A percentile compares a stretch with the other conserved stretches of the same genome.
Conservation (phyloP, 2,797 vertebrate species). For the Macropodus opercularis region DNA sequence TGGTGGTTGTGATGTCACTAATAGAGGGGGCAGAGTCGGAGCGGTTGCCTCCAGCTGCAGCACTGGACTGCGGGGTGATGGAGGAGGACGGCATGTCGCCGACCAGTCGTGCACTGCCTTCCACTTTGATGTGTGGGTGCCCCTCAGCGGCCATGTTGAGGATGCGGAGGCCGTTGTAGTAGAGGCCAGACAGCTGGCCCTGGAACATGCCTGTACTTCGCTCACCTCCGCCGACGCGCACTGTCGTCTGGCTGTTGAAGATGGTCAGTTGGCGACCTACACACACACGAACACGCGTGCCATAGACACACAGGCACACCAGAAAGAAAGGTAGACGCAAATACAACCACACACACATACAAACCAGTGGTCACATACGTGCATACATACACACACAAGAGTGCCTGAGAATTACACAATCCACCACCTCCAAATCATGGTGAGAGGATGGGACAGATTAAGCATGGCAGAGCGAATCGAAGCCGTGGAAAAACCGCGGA, state of each 20-base stretch:
- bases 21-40: conserved; percentile 95
- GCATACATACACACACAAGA: conserved; percentile 69
- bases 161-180: conserved; percentile 99
- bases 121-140: conserved; percentile 94
- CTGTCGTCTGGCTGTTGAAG: conserved; percentile 99
- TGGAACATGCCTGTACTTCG: conserved; percentile 91
- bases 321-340: conserved; percentile 87
- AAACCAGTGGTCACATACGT: conserved; percentile 66
- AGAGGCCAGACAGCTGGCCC: conserved; percentile 98
- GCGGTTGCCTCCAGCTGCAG: conserved; percentile 95
- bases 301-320: conserved; percentile 64
- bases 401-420: conserved; percentile 76
- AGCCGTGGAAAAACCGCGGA: conserved; percentile 71
- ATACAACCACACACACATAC: conserved; percentile 73
- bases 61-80: conserved; percentile 96
- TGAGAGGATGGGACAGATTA: conserved; percentile 76
- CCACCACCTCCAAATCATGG: conserved; percentile 71
- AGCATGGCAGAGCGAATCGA: conserved; percentile 76
- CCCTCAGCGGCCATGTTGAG: conserved; percentile 99
- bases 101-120: conserved; percentile 96
- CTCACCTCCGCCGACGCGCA: conserved; percentile 95
- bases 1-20: conserved; percentile 96
- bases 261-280: conserved; percentile 99
- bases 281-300: conserved; percentile 32
- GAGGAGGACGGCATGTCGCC: conserved; percentile 99